These are phyloP conservation scores for Ericerus pela DNA, from an alignment of 1,140 invertebrate genomes.

Conservation along the genomic window DNA sequence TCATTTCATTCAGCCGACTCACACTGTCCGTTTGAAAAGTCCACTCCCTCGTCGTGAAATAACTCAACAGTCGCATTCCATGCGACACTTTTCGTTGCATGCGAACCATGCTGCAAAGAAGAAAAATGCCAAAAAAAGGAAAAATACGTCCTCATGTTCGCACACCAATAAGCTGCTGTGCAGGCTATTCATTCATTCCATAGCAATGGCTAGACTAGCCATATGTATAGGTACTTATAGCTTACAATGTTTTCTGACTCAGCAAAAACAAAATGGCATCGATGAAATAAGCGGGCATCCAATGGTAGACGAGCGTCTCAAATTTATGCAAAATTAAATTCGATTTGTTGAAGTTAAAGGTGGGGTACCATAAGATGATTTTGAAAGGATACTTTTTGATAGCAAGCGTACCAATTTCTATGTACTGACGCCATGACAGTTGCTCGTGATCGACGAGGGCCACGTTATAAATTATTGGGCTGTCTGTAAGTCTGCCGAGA, in stretches of 20 bases:
- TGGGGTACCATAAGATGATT: constrained; percentile 65
- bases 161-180: not conserved
- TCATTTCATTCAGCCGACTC: constrained; percentile 41
- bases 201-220: no score
- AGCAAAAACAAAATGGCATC: constrained; percentile 63
- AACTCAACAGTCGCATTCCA: constrained; percentile 64
- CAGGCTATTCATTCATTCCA: no score
- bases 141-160: not conserved
- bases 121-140: not conserved
- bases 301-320: constrained; percentile 64
- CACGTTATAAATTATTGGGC: no score
- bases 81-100: constrained; percentile 54
- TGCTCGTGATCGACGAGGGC: constrained; percentile 47
- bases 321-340: constrained; percentile 54
- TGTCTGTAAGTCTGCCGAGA: no score
- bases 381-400: constrained; percentile 60
- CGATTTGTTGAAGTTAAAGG: constrained; percentile 51
- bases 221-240: no score
- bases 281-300: constrained; percentile 71
- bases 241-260: constrained; percentile 69
- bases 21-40: constrained; percentile 58
- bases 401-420: constrained; percentile 49
- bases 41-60: constrained; percentile 85
- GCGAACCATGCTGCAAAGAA: constrained; percentile 51
- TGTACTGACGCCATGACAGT: constrained; percentile 65